A percentile compares a stretch with the other conserved stretches of the same genome.
These are phyloP conservation scores for Cataglyphis hispanica DNA, from an alignment of 1,140 invertebrate species.

Conservation along the genomic window DNA sequence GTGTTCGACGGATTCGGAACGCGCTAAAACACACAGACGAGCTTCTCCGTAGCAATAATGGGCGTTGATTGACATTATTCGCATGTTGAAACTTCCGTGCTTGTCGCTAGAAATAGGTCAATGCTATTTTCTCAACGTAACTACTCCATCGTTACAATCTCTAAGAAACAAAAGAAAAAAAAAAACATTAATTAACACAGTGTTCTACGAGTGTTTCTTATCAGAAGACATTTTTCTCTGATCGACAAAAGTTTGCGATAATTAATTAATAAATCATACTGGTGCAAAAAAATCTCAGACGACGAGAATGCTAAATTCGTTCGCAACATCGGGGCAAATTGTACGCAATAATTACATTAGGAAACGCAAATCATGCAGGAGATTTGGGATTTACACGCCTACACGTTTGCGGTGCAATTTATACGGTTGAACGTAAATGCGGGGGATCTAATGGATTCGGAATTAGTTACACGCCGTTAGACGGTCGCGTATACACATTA, in stretches of 20 bases:
- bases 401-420: conserved; percentile 54
- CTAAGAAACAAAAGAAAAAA: too few species aligned
- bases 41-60: conserved; percentile 36
- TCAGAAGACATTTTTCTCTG: background rate
- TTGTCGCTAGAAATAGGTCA: conserved; percentile 8
- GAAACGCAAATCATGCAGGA: conserved; percentile 43
- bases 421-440: conserved; percentile 57
- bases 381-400: conserved; percentile 40
- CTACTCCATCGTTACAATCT: background rate
- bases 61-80: conserved; percentile 51
- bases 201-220: background rate
- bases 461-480: conserved; percentile 62
- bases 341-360: conserved; percentile 37
- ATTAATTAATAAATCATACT: background rate
- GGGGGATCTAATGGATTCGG: conserved; percentile 57
- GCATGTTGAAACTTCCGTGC: conserved; percentile 4
- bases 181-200: background rate
- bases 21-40: conserved; percentile 39
- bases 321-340: conserved; percentile 1
- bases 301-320: background rate
- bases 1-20: conserved; percentile 55
- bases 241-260: background rate
- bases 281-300: conserved; percentile 29
- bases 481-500: conserved; percentile 48
- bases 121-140: background rate